Base-by-base conservation (phyloP, 2,113 vertebrate genomes). In the Siphamia tubifer region DNA sequence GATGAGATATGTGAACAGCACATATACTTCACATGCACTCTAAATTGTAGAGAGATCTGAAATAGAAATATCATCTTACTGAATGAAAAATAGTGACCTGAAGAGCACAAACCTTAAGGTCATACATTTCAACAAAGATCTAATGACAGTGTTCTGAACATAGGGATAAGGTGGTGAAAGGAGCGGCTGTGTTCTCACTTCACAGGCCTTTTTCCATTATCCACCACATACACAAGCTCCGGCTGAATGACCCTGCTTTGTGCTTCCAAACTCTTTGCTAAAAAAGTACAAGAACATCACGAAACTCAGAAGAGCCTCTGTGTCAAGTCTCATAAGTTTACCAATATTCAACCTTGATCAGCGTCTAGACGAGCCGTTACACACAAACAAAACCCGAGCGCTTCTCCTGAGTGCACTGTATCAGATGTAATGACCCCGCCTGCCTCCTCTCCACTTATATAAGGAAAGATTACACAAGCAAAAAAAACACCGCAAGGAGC, bases 381-480 rank as follows among this genome's bases (percentile, higher is more conserved):
- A 61, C 68, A 71, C 45, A 67, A 66, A 85, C 58, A 68, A 19
- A 60, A 36, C 32, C 68, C 0, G 31, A 48, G 24, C n/a, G 47
- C 61, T 67, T 49, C 68, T 62, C 58, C 51, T 58, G 69, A 66
- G 63, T 34, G 25, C 54, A 28, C 36, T 19, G 53, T 21, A 68
- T 77, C 69, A 49, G 65, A 84, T 52, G 60, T 27, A 68, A 32
- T 38, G 79, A 87, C 83, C 80, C 69, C 4, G 64, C 60, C 77
- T 85, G 81, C 74, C 82, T 85, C 56, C 12, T 49, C 66, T 77
- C 45, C 61, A 57, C 82, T 91, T 89, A 88, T 77, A 86, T 89
- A 90, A 89, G 79, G 63, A 60, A 55, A 42, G 76, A 86, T 90
- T 89, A 87, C 77, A 86, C 83, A 89, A 88, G 84, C 58, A 19